A percentile compares a stretch with the other conserved stretches of the same genome.
These are phyloP conservation scores for Eutolmus rufibarbis DNA, from an alignment of 2,888 invertebrate species.

Conservation along the genomic window DNA sequence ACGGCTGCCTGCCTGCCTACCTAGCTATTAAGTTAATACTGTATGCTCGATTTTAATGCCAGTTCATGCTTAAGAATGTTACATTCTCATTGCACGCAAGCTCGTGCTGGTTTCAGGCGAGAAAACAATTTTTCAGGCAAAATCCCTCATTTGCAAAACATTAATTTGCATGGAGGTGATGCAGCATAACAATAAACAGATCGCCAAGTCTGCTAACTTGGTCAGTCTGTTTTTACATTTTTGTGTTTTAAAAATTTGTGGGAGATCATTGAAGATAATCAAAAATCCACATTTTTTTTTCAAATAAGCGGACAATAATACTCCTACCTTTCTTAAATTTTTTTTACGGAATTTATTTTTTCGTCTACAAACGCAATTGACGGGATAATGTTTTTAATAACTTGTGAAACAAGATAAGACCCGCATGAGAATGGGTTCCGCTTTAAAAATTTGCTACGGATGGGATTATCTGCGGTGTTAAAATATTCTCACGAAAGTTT, in stretches of 20 bases:
- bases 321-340: background rate
- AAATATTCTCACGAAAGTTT: constrained; percentile 7
- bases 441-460: constrained; percentile 6
- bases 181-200: background rate
- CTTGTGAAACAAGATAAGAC: background rate
- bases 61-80: constrained; percentile 31
- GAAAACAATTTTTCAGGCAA: constrained; percentile 48
- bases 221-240: background rate
- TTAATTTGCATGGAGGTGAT: background rate
- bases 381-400: constrained; percentile 6
- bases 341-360: background rate
- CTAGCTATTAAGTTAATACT: constrained; percentile 12
- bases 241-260: background rate
- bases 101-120: constrained; percentile 53
- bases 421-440: background rate
- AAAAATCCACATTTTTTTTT: background rate
- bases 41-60: background rate
- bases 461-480: constrained; percentile 1
- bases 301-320: background rate
- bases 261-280: background rate
- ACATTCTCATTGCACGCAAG: constrained; percentile 50
- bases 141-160: background rate
- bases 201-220: background rate
- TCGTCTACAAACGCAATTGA: background rate
- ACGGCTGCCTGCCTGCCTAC: background rate